A percentile compares a stretch with the other conserved stretches of the same genome.
Evolutionary conservation across 2,113 vertebrate genomes (phyloP).

Genomic region (Loxodonta africana): DNA sequence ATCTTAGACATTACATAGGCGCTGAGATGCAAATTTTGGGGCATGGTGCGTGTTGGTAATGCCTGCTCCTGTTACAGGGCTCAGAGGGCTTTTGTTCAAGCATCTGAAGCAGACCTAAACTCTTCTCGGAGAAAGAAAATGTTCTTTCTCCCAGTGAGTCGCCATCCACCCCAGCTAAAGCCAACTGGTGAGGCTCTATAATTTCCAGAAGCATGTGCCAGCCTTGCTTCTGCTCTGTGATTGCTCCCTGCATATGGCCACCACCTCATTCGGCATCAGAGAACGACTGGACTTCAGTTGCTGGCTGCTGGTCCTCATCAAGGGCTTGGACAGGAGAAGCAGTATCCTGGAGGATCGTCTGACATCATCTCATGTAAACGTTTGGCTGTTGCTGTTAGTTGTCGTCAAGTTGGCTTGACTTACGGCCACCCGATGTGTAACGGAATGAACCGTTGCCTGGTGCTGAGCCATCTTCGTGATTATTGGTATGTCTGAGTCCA

Average conservation of each 20-base stretch:
- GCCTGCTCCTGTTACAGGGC: neutral
- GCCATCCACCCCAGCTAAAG: neutral
- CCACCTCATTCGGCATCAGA: neutral
- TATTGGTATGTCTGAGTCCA: too few relatives aligned
- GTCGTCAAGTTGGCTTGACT: too few relatives aligned
- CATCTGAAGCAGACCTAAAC: neutral
- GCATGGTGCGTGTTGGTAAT: neutral
- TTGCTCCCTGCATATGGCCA: neutral
- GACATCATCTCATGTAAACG: neutral
- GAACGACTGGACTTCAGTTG: neutral
- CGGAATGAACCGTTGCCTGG: too few relatives aligned
- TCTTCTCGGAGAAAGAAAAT: neutral
- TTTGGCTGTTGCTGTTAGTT: too few relatives aligned
- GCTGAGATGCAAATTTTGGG: neutral
- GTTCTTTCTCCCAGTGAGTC: neutral
- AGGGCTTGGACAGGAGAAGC: neutral
- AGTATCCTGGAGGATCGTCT: neutral
- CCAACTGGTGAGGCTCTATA: neutral
- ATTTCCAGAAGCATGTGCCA: neutral
- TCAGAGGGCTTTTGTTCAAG: neutral
- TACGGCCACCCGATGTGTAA: too few relatives aligned
- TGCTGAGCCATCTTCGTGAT: too few relatives aligned
- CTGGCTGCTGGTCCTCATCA: neutral
- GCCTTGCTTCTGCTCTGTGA: neutral
- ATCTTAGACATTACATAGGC: neutral